Base-by-base conservation (phyloP, 2,797 vertebrate species). In the Arrhamphus sclerolepis region DNA sequence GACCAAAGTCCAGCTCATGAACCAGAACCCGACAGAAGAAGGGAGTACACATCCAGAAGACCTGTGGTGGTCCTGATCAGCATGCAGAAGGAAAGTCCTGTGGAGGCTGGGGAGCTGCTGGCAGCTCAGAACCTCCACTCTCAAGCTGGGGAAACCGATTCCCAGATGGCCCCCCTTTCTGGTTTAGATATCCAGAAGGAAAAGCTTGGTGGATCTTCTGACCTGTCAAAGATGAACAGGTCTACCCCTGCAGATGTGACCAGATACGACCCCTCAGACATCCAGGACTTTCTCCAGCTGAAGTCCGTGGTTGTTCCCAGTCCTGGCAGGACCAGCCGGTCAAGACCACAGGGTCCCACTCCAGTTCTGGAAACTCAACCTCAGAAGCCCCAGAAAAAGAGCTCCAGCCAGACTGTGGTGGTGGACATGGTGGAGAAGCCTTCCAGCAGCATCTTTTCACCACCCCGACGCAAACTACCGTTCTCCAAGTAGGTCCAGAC, bases 401-500 rank as follows among this genome's bases (percentile, higher is more conserved):
- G 71, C 65, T 86, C 87, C 0, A 61, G 48, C 5, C 85, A 88
- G 56, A 83, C 82, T 34, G 89, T 90, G 58, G 85, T 86, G 0
- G 89, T 90, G 46, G 89, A 90, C 75, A 90, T 90, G 89, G 78
- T 85, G 73, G 89, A 90, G 78, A 89, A 90, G 70, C 75, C 85
- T 0, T 26, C 84, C n/a, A 71, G 17, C 67, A 2, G 70, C 0
- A 61, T 95, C 77, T 95, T 95, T 77, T 95, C 95, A 70, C 93
- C 86, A 0, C 95, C 95, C 7, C 94, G 95, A 81, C 94, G 91
- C 69, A 95, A 93, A 66, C 89, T 92, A 1, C 88, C 89, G 46
- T 91, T 93, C 80, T 91, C 93, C 51, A 94, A 93, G 96, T 98
- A 87, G 95, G 96, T 78, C 1, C 18, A 3, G 9, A 18, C 0